Percentiles rank a stretch among this genome's conserved stretches.
Conservation (phyloP, 2,888 invertebrate species). For the Automeris io region DNA sequence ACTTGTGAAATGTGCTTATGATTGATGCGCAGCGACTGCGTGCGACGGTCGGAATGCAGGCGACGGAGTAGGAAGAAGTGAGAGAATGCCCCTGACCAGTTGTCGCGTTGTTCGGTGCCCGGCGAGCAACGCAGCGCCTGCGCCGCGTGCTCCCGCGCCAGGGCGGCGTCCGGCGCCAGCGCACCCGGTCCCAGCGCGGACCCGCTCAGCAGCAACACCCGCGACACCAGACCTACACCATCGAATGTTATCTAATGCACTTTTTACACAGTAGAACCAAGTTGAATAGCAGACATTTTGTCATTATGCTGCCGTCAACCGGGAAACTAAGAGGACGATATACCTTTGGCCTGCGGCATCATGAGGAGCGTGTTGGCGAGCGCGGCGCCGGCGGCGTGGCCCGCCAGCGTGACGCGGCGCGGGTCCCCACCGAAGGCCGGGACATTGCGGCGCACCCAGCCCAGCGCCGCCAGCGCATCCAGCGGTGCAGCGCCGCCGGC, state of each 20-base stretch:
- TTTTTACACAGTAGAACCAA: background rate
- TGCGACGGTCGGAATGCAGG: too few relatives aligned
- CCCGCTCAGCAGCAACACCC: slow-evolving; percentile 86
- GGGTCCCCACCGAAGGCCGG: slow-evolving; percentile 94
- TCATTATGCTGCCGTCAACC: background rate
- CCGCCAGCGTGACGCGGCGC: slow-evolving; percentile 86
- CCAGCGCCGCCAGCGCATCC: slow-evolving; percentile 89
- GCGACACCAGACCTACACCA: slow-evolving; percentile 81
- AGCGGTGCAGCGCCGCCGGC: slow-evolving; percentile 75
- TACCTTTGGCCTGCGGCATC: slow-evolving; percentile 86
- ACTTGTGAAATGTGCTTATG: too few relatives aligned
- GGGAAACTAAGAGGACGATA: background rate
- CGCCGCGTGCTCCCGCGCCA: slow-evolving; percentile 77
- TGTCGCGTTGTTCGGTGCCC: slow-evolving; percentile 36
- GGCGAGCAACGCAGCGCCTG: slow-evolving; percentile 65
- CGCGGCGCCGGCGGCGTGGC: slow-evolving; percentile 92
- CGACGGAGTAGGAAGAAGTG: too few relatives aligned
- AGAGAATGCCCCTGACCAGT: slow-evolving; percentile 37
- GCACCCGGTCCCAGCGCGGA: slow-evolving; percentile 88
- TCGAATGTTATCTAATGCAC: background rate
- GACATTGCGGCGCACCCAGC: slow-evolving; percentile 90
- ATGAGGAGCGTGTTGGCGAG: slow-evolving; percentile 89
- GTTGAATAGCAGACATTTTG: background rate
- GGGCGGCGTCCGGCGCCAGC: slow-evolving; percentile 82
- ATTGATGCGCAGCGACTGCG: too few relatives aligned